phyloP scores from a whole-genome alignment of 1,140 invertebrate genomes.

The Nymphalis io region DNA sequence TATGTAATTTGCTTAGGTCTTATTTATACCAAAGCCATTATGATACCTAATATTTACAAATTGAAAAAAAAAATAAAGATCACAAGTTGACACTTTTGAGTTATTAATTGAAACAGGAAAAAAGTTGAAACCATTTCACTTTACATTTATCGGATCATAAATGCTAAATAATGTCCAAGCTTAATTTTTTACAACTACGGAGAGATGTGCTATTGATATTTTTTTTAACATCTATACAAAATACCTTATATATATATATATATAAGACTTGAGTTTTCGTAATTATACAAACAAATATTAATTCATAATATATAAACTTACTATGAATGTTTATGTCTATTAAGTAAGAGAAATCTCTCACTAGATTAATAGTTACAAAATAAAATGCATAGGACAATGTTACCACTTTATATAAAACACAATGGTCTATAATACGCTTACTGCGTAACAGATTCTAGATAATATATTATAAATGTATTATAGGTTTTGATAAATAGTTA shows the following conservation, averaged over 20 bases:
- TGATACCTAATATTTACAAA: slow-evolving; percentile 32
- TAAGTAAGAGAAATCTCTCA: background rate
- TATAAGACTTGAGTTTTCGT: background rate
- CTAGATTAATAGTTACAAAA: slow-evolving; percentile 5
- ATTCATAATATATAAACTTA: background rate
- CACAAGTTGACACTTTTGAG: background rate
- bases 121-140: background rate
- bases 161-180: background rate
- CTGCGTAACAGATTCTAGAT: background rate
- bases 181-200: background rate
- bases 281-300: slow-evolving; percentile 3
- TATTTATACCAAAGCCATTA: slow-evolving; percentile 11
- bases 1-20: slow-evolving; percentile 17
- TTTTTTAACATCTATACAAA: background rate
- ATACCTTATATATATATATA: background rate
- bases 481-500: background rate
- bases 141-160: background rate
- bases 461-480: background rate
- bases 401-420: background rate
- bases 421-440: background rate
- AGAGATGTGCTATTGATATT: background rate
- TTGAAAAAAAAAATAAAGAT: slow-evolving; percentile 8
- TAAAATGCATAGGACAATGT: slow-evolving; percentile 6
- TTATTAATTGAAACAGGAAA: background rate
- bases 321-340: background rate